A percentile compares a stretch with the other conserved stretches of the same genome.
Conservation (phyloP, 2,888 invertebrate genomes). For the Chrysodeixis includens region DNA sequence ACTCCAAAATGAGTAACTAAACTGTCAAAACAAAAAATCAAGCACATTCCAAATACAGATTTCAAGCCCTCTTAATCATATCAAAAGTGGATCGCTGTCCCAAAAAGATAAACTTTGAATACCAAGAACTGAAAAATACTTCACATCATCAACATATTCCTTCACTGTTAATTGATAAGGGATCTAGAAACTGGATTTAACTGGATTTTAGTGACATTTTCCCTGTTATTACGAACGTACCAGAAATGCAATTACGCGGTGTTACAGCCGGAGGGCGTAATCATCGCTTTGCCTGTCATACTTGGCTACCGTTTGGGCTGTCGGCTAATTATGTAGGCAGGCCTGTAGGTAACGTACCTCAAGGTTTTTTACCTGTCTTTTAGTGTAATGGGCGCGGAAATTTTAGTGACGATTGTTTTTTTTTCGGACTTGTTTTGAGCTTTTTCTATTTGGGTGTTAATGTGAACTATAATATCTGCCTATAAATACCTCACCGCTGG, state of each 20-base stretch:
- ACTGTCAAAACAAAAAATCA: background rate
- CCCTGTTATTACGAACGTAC: constrained; percentile 57
- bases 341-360: background rate
- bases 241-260: constrained; percentile 67
- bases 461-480: background rate
- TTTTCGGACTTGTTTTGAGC: background rate
- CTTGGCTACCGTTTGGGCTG: constrained; percentile 64
- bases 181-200: constrained; percentile 50
- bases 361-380: background rate
- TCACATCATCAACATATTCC: background rate
- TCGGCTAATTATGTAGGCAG: constrained; percentile 9
- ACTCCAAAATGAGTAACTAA: no score
- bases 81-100: background rate
- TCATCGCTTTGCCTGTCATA: constrained; percentile 66
- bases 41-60: background rate
- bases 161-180: constrained; percentile 36
- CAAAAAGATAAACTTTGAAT: background rate
- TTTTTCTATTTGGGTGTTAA: background rate
- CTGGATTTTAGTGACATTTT: constrained; percentile 54
- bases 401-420: background rate
- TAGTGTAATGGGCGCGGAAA: background rate
- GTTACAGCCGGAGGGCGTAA: constrained; percentile 65
- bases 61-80: background rate
- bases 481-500: no score
- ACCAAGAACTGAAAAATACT: background rate